phyloP scores from a whole-genome alignment of 2,888 invertebrate species.

The Ptilodon capucinus region DNA sequence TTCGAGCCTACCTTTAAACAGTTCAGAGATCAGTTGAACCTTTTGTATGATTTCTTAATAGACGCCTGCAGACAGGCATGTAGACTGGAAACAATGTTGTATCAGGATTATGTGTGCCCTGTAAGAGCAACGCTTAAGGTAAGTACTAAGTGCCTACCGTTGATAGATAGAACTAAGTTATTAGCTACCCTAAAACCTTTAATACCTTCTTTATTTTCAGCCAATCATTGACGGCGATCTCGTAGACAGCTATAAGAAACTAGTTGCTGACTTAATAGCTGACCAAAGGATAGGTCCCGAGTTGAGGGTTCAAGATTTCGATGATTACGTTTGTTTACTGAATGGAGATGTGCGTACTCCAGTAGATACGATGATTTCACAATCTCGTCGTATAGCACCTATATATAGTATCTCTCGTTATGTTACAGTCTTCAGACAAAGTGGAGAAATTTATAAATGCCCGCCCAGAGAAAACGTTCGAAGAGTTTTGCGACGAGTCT shows the following conservation, averaged over 20 bases:
- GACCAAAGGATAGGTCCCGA: slow-evolving; percentile 90
- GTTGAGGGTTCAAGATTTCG: slow-evolving; percentile 88
- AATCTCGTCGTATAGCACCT: not conserved
- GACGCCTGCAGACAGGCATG: slow-evolving; percentile 88
- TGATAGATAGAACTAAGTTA: not conserved
- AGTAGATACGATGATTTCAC: not conserved
- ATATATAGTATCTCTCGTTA: not conserved
- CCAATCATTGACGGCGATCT: slow-evolving; percentile 89
- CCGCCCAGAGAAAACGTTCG: slow-evolving; percentile 83
- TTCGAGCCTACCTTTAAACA: slow-evolving; percentile 90
- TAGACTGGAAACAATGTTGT: slow-evolving; percentile 90
- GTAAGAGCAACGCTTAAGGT: slow-evolving; percentile 53
- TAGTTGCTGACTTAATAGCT: slow-evolving; percentile 85
- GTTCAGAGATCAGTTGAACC: slow-evolving; percentile 86
- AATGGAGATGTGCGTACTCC: slow-evolving; percentile 83
- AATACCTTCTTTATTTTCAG: slow-evolving; percentile 59
- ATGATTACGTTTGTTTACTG: slow-evolving; percentile 89
- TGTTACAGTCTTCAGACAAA: slow-evolving; percentile 79
- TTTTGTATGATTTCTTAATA: slow-evolving; percentile 88
- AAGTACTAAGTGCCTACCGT: not conserved
- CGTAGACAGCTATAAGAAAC: slow-evolving; percentile 83
- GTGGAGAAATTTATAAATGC: slow-evolving; percentile 87
- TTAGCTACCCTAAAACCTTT: not conserved
- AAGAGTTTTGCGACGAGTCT: slow-evolving; percentile 84
- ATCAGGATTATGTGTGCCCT: slow-evolving; percentile 82